Base-by-base conservation (phyloP, 1,140 invertebrate species). In the Rhysida immarginata region DNA sequence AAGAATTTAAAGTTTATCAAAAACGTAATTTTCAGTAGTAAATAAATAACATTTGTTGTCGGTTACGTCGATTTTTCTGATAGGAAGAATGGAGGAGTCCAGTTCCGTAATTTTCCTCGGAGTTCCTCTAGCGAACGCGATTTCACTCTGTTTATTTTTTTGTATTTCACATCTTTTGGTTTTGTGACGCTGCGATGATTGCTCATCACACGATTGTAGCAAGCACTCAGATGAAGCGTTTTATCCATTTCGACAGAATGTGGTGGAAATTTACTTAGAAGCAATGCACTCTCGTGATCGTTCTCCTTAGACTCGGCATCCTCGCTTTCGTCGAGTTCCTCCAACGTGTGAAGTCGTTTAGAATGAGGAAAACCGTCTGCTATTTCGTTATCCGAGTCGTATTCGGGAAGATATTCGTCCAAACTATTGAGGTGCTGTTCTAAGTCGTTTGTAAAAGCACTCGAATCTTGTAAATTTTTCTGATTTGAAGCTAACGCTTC, bases 121-220 rank as follows among this genome's bases (percentile, higher is more conserved):
- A 90, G 66, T 62, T 90, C 87, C 63, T 90, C 87, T 48, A 90
- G 71, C 63, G 85, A 88, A 71, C 88, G 87, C 24, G 85, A 88
- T 68, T 89, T 89, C 2, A 85, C 85, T 66, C 89, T 88, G 65
- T 88, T 89, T 68, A 89, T 89, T 60, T 85, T 77, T 66, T 88
- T 88, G 72, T 88, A 89, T 69, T 89, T 89, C 2, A 89, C 85
- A 65, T 90, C 86, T 71, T 89, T 89, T 54, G 86, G 85, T 69
- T 89, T 89, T 1, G 85, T 88, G 43, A 91, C 86, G 45, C 84
- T 87, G 58, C 86, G 75, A 69, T 90, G 87, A 68, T 89, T 90
- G 24, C 83, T 85, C 86, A 89, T 89, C 46, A 89, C 85, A 59
- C 85, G 74, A 69, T 88, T 89, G 68, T 86, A 89, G 5, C 24